Evolutionary conservation across 2,113 vertebrate species (phyloP), one percentile per base, ranked within the genome.

Genomic region (Lethenteron camtschaticum): DNA sequence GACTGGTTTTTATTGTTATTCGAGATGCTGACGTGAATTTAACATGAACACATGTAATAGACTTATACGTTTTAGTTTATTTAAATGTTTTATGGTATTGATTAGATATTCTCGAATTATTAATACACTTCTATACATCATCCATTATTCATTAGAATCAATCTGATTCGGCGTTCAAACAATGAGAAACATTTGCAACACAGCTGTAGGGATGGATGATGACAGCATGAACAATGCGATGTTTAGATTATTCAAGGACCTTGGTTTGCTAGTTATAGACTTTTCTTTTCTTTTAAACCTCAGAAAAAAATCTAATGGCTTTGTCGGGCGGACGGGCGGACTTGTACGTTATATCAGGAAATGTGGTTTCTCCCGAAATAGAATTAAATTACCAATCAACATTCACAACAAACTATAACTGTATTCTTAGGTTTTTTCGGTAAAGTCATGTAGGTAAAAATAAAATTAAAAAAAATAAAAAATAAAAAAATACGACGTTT

Each of bases 171-270:
- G 59, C 16, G 59, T 63, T 63, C 8, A 63, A 63, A 63, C 16
- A 63, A 63, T 63, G 59, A 63, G 59, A 63, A 63, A 63, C 6
- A 63, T 63, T 63, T 63, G 13, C 59, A 63, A 63, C 59, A 63
- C 59, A 63, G 59, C 59, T 63, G 41, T 41, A 41, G 41, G 41
- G 41, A 41, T 41, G 41, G 41, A 41, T 41, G 41, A 41, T 41
- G 41, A 41, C 6, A 41, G 41, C 41, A 41, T 41, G 41, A 41
- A 41, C 41, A 41, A 41, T 41, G 6, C 41, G 41, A 41, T 41
- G 41, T 41, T 41, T 41, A 41, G 1, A 41, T 41, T 41, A 41
- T 41, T 41, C 4, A 41, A 41, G 41, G 24, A 3, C 3, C 24
- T 24, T 24, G 24, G 24, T 24, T 24, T 24, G 24, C 24, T 24